Percentiles rank a stretch among this genome's conserved stretches.
Evolutionary conservation across 2,888 invertebrate species (phyloP).

Genomic region (Eueremaeus valkanovi): DNA sequence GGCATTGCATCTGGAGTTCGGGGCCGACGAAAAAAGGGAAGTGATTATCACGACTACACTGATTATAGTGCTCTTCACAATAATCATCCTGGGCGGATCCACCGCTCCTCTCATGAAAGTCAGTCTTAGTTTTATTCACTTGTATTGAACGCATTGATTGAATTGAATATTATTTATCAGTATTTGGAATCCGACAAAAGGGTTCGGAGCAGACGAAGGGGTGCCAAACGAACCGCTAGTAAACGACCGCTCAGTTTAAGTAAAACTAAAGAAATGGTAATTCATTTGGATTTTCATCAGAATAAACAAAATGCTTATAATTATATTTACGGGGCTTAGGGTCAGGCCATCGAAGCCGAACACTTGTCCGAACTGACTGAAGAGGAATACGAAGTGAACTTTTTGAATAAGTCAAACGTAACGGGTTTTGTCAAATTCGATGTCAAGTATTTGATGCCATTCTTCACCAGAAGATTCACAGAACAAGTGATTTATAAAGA

Average conservation of each 20-base stretch:
- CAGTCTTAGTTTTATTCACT: conserved; percentile 47
- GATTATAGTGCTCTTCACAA: conserved; percentile 95
- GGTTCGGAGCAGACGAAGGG: conserved; percentile 44
- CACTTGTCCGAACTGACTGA: conserved; percentile 84
- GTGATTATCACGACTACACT: conserved; percentile 96
- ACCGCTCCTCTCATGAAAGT: conserved; percentile 93
- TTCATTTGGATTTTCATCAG: conserved; percentile 40
- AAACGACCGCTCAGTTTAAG: conserved; percentile 81
- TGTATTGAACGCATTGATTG: conserved; percentile 30
- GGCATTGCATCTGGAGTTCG: conserved; percentile 88
- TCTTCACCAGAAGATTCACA: conserved; percentile 91
- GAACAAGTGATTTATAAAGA: conserved; percentile 64
- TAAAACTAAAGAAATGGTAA: conserved; percentile 93
- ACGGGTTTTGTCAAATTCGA: conserved; percentile 87
- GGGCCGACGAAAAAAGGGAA: conserved; percentile 87
- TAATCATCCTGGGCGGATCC: conserved; percentile 89
- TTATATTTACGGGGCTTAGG: conserved; percentile 52
- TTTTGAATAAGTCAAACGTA: conserved; percentile 61
- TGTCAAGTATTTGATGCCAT: conserved; percentile 88
- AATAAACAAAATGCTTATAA: background rate
- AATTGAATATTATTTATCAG: no score
- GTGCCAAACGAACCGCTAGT: conserved; percentile 55
- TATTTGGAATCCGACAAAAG: conserved; percentile 69
- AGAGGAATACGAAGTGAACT: conserved; percentile 81
- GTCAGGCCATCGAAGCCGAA: conserved; percentile 87